These are phyloP conservation scores for Palythoa grandis DNA, from an alignment of 92 coral and sea anemone genomes.

Conservation along the genomic window DNA sequence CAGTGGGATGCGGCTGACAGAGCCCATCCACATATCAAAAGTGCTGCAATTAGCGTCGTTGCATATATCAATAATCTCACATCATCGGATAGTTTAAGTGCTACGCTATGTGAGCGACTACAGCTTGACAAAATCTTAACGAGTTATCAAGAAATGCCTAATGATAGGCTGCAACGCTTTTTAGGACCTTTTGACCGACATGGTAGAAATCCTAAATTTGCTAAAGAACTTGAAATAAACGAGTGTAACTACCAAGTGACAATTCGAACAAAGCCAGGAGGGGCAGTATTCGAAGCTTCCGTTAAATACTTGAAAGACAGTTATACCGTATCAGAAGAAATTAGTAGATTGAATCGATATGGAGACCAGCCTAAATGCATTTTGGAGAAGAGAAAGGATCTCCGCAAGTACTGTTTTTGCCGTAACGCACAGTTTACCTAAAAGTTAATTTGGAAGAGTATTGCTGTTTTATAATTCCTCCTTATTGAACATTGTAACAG, in stretches of 20 bases:
- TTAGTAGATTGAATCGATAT: constrained; percentile 80
- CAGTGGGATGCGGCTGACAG: constrained; percentile 66
- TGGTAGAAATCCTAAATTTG: constrained; percentile 78
- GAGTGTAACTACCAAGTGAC: constrained; percentile 82
- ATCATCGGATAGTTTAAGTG: constrained; percentile 51
- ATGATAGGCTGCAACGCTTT: constrained; percentile 64
- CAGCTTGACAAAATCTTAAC: constrained; percentile 60
- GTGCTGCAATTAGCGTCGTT: constrained; percentile 66
- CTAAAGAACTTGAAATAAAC: constrained; percentile 20
- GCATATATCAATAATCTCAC: constrained; percentile 65
- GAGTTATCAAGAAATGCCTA: constrained; percentile 77
- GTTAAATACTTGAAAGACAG: constrained; percentile 54
- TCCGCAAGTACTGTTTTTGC: constrained; percentile 83
- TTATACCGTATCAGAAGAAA: constrained; percentile 63
- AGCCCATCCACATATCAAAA: constrained; percentile 56
- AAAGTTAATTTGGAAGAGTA: not conserved
- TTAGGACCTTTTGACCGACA: constrained; percentile 75
- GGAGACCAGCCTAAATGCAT: constrained; percentile 88
- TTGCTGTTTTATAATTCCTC: too few relatives aligned
- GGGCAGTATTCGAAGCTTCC: constrained; percentile 78
- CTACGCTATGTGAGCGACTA: constrained; percentile 59
- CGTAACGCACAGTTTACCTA: not conserved
- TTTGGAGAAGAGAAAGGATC: constrained; percentile 67
- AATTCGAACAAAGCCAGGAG: constrained; percentile 77
- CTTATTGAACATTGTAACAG: too few relatives aligned